Conservation (phyloP, 2,888 invertebrate species). For the Drosophila nr. perissopoda region DNA sequence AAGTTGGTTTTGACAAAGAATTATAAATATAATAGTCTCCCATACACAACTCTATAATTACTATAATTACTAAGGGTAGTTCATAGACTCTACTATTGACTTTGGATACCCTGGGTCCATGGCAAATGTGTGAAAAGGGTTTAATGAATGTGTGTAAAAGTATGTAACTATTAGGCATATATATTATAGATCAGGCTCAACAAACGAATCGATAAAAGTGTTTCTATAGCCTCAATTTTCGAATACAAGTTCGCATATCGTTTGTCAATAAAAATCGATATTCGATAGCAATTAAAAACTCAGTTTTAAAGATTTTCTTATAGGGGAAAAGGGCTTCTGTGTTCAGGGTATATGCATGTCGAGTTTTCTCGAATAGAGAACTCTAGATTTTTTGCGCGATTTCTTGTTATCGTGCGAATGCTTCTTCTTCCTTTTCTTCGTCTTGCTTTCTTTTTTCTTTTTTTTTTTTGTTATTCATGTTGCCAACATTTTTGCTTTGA, state of each 20-base stretch:
- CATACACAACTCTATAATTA: neutral
- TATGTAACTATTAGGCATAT: neutral
- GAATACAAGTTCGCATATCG: neutral
- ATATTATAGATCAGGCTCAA: neutral
- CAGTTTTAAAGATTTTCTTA: neutral
- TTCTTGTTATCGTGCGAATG: constrained; percentile 49
- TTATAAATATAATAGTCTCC: neutral
- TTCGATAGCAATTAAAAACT: neutral
- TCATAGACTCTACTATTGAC: neutral
- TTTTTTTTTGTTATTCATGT: constrained; percentile 39
- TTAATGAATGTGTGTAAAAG: neutral
- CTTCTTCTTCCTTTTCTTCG: constrained; percentile 9
- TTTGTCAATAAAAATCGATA: neutral
- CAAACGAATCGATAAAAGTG: neutral
- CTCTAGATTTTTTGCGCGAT: constrained; percentile 8
- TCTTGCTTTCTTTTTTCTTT: neutral
- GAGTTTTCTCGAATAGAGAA: neutral
- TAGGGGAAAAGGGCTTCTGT: neutral
- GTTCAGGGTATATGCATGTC: constrained; percentile 12
- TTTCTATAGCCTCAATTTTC: neutral
- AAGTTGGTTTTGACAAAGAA: neutral
- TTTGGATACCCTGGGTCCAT: neutral
- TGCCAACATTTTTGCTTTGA: constrained; percentile 57
- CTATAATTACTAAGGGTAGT: neutral
- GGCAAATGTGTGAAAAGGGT: neutral